These are phyloP conservation scores for Dunckerocampus dactyliophorus DNA, from an alignment of 2,113 vertebrate genomes.

Conservation along the genomic window DNA sequence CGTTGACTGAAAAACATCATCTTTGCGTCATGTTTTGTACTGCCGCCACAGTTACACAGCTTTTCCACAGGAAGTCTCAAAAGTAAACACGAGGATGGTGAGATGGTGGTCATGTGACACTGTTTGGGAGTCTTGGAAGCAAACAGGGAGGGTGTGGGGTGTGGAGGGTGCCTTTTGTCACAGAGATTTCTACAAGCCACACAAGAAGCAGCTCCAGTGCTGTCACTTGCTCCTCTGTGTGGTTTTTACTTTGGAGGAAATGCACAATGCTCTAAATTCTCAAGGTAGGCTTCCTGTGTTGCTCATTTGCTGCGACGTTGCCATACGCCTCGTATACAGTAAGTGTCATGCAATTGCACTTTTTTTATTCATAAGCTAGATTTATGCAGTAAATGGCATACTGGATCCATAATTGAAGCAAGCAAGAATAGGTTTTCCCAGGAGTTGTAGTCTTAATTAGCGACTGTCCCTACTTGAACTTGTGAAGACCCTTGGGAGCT, in stretches of 20 bases:
- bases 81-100: conserved; percentile 31
- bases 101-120: conserved; percentile 50
- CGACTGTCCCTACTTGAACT: conserved; percentile 15
- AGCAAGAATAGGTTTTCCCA: conserved; percentile 1
- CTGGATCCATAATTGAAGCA: conserved; percentile 8
- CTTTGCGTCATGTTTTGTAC: neutral
- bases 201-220: conserved; percentile 30
- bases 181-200: conserved; percentile 51
- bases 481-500: conserved; percentile 18
- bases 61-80: neutral
- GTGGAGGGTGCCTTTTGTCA: conserved; percentile 27
- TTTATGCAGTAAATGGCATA: neutral
- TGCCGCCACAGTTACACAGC: neutral
- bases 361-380: neutral
- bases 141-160: conserved; percentile 38
- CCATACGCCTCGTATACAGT: neutral
- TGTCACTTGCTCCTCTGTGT: conserved; percentile 33
- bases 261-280: conserved; percentile 48
- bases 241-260: conserved; percentile 42
- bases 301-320: neutral
- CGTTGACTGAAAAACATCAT: too few relatives aligned
- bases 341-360: neutral
- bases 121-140: conserved; percentile 58
- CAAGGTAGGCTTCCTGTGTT: conserved; percentile 55
- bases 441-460: neutral